Conservation (phyloP, 1,140 invertebrate genomes). For the Drosophila triauraria region DNA sequence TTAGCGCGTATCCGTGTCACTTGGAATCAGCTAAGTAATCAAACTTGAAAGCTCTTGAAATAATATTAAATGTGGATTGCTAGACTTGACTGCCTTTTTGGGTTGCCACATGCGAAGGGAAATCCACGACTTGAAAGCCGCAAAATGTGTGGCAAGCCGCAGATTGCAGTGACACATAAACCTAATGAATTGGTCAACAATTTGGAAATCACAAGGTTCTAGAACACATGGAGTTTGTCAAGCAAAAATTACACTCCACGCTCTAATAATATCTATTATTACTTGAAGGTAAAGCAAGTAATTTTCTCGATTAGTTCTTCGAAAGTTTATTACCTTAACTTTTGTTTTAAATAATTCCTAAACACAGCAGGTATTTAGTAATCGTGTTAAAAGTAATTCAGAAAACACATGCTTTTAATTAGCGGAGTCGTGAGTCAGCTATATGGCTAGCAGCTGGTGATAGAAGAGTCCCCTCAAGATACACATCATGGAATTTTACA, state of each 20-base stretch:
- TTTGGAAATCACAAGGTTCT: conserved; percentile 8
- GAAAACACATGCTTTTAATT: conserved; percentile 14
- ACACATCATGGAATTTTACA: conserved; percentile 26
- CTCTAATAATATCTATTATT: conserved; percentile 1
- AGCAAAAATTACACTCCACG: conserved; percentile 3
- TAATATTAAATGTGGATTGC: conserved; percentile 19
- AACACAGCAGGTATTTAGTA: neutral
- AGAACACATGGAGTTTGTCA: conserved; percentile 11
- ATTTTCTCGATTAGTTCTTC: too few species aligned
- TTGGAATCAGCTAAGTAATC: conserved; percentile 41
- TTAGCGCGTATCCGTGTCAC: conserved; percentile 56
- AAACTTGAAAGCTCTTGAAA: conserved; percentile 15
- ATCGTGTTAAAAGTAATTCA: conserved; percentile 9
- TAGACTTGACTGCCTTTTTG: conserved; percentile 36
- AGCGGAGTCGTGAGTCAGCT: conserved; percentile 3
- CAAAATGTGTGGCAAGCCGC: conserved; percentile 20
- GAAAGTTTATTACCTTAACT: neutral
- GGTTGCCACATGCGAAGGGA: conserved; percentile 29
- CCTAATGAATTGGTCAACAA: conserved; percentile 3
- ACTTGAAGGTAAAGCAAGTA: neutral
- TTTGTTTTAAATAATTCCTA: neutral
- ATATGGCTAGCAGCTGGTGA: neutral
- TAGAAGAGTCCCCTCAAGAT: conserved; percentile 9
- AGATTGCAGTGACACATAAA: conserved; percentile 9
- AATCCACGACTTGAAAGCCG: conserved; percentile 22